Percentiles rank a stretch among this genome's conserved stretches.
phyloP scores from a whole-genome alignment of 2,797 vertebrate genomes.

The Sphenopsis melanotis region DNA sequence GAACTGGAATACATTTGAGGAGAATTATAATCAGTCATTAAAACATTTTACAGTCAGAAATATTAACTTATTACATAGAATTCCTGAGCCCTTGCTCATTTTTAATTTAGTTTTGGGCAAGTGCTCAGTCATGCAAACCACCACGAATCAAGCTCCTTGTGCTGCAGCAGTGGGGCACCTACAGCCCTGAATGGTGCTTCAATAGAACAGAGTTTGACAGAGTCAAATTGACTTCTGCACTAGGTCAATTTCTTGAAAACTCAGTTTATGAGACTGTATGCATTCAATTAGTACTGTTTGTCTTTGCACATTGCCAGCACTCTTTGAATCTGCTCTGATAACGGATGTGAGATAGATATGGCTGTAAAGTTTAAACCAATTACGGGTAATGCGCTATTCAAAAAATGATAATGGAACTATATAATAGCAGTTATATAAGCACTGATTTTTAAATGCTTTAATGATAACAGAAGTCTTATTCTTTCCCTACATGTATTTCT shows the following conservation, averaged over 20 bases:
- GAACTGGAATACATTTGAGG: not conserved
- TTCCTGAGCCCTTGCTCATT: not conserved
- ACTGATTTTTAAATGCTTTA: not conserved
- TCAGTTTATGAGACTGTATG: not conserved
- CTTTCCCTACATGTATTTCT: not conserved
- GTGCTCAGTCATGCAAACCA: not conserved
- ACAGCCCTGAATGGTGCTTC: not conserved
- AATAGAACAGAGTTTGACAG: not conserved
- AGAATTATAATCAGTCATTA: not conserved
- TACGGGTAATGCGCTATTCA: not conserved
- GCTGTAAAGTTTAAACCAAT: slow-evolving; percentile 30
- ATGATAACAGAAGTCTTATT: not conserved
- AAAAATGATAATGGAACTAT: slow-evolving; percentile 7
- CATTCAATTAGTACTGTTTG: slow-evolving; percentile 18
- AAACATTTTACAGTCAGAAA: not conserved
- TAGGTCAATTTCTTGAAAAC: not conserved
- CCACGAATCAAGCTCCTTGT: not conserved
- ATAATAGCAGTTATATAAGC: slow-evolving; percentile 8
- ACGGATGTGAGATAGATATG: not conserved
- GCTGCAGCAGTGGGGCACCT: not conserved
- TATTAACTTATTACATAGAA: not conserved
- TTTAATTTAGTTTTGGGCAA: not conserved
- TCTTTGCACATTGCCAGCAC: not conserved
- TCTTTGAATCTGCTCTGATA: not conserved
- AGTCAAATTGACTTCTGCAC: not conserved